Evolutionary conservation across 2,113 vertebrate genomes (phyloP).

Genomic region (Equus przewalskii): DNA sequence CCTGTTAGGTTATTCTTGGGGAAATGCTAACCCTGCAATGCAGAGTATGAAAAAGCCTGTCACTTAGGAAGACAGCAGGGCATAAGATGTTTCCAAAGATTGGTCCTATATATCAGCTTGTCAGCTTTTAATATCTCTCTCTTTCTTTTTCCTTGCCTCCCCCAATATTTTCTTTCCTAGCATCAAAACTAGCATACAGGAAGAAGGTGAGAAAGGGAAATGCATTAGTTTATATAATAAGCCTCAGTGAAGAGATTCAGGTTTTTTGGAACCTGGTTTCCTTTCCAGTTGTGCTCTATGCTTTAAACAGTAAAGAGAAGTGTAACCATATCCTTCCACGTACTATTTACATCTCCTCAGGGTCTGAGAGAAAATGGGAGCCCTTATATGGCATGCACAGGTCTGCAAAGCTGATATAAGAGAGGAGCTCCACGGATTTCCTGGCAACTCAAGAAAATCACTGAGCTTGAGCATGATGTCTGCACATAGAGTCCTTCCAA

Average conservation of each 20-base stretch:
- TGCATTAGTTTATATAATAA: neutral
- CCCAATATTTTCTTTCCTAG: neutral
- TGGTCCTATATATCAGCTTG: neutral
- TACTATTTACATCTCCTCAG: neutral
- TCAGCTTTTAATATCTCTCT: neutral
- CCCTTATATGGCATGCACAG: neutral
- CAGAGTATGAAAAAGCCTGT: conserved; percentile 45
- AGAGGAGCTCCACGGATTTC: neutral
- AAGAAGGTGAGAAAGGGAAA: neutral
- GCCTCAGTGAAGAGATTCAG: neutral
- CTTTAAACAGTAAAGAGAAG: neutral
- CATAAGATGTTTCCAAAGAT: neutral
- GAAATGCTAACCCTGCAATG: conserved; percentile 70
- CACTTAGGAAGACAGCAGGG: neutral
- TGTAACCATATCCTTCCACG: neutral
- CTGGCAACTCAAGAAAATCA: neutral
- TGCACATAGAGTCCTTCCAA: neutral
- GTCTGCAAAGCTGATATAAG: neutral
- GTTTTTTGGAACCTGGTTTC: neutral
- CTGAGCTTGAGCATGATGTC: neutral
- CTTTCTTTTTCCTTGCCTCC: neutral
- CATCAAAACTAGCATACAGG: conserved; percentile 3
- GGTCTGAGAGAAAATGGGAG: neutral
- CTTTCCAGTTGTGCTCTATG: neutral
- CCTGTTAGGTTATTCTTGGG: conserved; percentile 69